A percentile compares a stretch with the other conserved stretches of the same genome.
Evolutionary conservation across 2,113 vertebrate species (phyloP).

Genomic region (Paracanthobrama guichenoti): DNA sequence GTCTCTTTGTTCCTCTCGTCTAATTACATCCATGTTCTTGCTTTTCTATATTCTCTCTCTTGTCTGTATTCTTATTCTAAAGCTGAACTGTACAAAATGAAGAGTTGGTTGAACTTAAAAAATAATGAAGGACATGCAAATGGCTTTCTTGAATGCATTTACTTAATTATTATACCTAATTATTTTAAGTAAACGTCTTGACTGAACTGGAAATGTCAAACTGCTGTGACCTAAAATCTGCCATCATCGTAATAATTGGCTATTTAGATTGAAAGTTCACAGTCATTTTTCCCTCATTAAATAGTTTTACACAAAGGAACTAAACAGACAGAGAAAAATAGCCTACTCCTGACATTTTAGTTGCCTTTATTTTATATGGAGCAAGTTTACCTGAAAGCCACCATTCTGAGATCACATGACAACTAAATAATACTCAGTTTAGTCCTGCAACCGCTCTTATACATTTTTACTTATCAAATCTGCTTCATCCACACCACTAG

Average conservation of each 20-base stretch:
- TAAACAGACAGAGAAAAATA: neutral
- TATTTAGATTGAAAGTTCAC: neutral
- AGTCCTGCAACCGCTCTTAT: neutral
- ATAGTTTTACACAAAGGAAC: conserved; percentile 22
- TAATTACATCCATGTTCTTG: conserved; percentile 46
- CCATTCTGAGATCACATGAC: neutral
- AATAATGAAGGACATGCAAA: conserved; percentile 19
- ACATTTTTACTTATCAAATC: neutral
- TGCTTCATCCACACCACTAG: conserved; percentile 14
- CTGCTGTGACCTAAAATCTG: conserved; percentile 6
- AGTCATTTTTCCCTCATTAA: neutral
- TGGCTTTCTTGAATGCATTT: conserved; percentile 16
- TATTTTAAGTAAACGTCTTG: conserved; percentile 11
- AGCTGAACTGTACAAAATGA: neutral
- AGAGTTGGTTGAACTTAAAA: neutral
- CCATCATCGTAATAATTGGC: conserved; percentile 11
- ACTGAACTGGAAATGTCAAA: conserved; percentile 20
- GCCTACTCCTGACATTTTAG: neutral
- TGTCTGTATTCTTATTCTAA: neutral
- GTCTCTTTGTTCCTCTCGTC: conserved; percentile 34
- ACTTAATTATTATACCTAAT: conserved; percentile 2
- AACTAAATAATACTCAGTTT: neutral
- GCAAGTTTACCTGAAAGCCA: neutral
- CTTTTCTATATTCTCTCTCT: neutral
- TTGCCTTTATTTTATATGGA: neutral